Evolutionary conservation across 2,888 invertebrate genomes (phyloP).

Genomic region (Philereme vetulata): DNA sequence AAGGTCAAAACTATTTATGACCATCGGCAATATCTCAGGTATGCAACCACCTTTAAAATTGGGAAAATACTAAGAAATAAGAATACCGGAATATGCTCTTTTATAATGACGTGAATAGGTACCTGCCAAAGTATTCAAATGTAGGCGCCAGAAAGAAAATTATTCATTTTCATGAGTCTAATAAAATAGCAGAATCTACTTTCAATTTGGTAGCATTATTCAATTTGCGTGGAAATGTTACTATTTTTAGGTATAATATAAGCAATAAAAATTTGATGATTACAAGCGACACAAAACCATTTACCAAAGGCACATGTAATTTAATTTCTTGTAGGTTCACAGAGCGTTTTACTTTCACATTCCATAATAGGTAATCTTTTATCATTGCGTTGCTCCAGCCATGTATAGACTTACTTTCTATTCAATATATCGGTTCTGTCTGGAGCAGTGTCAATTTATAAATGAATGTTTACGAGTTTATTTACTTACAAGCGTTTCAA

Average conservation of each 20-base stretch:
- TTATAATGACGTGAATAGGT: too few relatives aligned
- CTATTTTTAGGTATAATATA: too few relatives aligned
- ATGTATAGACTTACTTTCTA: slow-evolving; percentile 46
- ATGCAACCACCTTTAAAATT: too few relatives aligned
- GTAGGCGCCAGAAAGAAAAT: background rate
- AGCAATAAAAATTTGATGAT: too few relatives aligned
- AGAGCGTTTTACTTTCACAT: slow-evolving; percentile 44
- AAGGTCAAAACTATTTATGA: too few relatives aligned
- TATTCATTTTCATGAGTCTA: background rate
- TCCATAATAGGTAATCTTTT: slow-evolving; percentile 38
- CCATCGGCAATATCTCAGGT: too few relatives aligned
- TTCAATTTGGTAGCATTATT: background rate
- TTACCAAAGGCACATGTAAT: slow-evolving; percentile 9
- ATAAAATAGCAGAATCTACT: background rate
- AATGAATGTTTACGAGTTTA: slow-evolving; percentile 23
- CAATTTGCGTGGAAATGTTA: too few relatives aligned
- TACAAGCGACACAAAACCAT: background rate
- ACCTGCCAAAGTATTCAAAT: too few relatives aligned
- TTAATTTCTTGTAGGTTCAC: slow-evolving; percentile 8
- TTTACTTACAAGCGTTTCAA: slow-evolving; percentile 53
- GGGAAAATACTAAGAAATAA: too few relatives aligned
- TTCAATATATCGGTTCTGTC: slow-evolving; percentile 21
- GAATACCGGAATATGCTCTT: too few relatives aligned
- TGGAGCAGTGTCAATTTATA: slow-evolving; percentile 1
- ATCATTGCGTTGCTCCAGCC: slow-evolving; percentile 41